Evolutionary conservation across 1,140 invertebrate species (phyloP), one percentile per base, ranked within the genome.

Genomic region (Drosophila ambigua): DNA sequence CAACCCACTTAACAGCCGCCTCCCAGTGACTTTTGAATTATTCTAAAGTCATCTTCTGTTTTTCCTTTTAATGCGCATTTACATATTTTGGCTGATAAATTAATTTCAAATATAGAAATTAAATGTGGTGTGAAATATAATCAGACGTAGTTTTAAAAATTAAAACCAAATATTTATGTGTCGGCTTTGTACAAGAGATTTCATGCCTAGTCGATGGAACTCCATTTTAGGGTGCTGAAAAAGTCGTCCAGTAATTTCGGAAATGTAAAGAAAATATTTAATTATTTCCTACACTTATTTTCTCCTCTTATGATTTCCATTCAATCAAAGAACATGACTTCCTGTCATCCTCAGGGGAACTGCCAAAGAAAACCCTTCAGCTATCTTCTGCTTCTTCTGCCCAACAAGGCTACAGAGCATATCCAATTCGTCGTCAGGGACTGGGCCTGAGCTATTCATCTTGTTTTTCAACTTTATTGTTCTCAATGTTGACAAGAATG

Each of bases 401-500:
- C 35, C 55, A 66, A 54, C 44, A 57, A 57, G 20, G 26, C 20
- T 58, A 55, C 44, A 74, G 71, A 50, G 71, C 71, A 74, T 74
- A 58, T 74, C 52, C 71, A 74, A 74, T 65, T 74, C 71, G 72
- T 65, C 43, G 72, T 43, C 60, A 58, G 77, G 60, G 51, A 28
- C 24, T 26, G 45, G 4, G 35, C 35, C 23, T 52, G 24, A 64
- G 59, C 79, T 65, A 82, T 84, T 72, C 77, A 83, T 83, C 77
- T 66, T 64, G 59, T 69, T 54, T 57, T 65, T 74, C 52, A 60
- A 74, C 79, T 62, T 77, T 84, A 68, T 84, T 85, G 80, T 84
- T 72, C 67, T 77, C 76, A 68, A 71, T 71, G 77, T 79, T 79
- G 77, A 79, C 77, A 79, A 69, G 54, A 73, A 58, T 61, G 68